Evolutionary conservation across 2,888 invertebrate species (phyloP), one percentile per base, ranked within the genome.

Genomic region (Synergus gifuensis): DNA sequence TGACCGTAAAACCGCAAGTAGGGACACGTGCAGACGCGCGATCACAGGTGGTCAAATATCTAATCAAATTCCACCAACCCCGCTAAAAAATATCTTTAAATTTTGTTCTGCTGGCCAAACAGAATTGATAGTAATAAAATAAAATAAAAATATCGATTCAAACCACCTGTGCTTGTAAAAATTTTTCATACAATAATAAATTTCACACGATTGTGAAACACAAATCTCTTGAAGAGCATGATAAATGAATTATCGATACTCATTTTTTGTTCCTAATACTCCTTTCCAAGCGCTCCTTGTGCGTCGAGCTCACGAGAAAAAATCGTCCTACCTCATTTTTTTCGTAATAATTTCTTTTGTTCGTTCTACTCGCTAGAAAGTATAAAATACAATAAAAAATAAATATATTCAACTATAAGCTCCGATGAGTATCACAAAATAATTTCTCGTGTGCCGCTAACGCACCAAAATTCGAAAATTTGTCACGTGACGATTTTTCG

Each of bases 171-270:
- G 44, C 44, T 46, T 22, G 46, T 69, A 14, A 22, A 22, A 22
- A 46, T 69, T 69, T 22, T 67, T 22, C 22, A 18, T 81, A 82
- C 76, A 73, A 69, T 49, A 69, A 73, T 54, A 54, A 81, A 83
- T 81, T 80, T 82, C 78, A 80, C 82, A 82, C 78, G 79, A 82
- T 80, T 80, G 79, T 82, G 82, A 80, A 81, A 79, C 81, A 77
- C 80, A 80, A 84, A 82, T 83, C 83, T 85, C 83, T 85, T 76
- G 83, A 84, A 82, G 83, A 83, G 84, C 84, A 83, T 86, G 79
- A 78, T 86, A 84, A 81, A 76, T 81, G 62, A 79, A 77, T 81
- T 79, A 66, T 63, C 73, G 49, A 60, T 73, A 73, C 28, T 28
- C 76, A 79, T 67, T 80, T 78, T 77, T 83, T 79, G 79, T 86